A percentile compares a stretch with the other conserved stretches of the same genome.
Conservation (phyloP, 2,888 invertebrate genomes). For the Chymomyza procnemis region DNA sequence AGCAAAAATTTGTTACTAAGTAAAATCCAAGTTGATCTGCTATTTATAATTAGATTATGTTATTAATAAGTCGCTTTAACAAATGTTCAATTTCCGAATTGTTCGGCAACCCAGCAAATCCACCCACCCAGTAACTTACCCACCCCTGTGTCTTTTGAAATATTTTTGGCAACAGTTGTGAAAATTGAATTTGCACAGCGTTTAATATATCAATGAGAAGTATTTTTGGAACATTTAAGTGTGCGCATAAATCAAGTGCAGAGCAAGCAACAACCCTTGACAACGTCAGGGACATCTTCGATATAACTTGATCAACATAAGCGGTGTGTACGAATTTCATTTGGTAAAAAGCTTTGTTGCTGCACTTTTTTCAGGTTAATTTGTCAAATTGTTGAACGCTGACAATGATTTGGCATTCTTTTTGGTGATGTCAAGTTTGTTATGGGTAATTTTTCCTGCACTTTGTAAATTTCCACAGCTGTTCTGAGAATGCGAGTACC, state of each 20-base stretch:
- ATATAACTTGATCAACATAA: slow-evolving; percentile 21
- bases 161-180: slow-evolving; percentile 63
- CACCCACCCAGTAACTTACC: background rate
- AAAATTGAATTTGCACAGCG: slow-evolving; percentile 56
- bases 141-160: slow-evolving; percentile 16
- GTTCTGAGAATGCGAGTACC: slow-evolving; percentile 4
- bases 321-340: slow-evolving; percentile 57
- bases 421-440: slow-evolving; percentile 7
- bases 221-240: slow-evolving; percentile 51
- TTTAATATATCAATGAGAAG: slow-evolving; percentile 64
- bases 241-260: slow-evolving; percentile 64
- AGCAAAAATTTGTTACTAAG: slow-evolving; percentile 41
- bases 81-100: slow-evolving; percentile 59
- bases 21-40: slow-evolving; percentile 38
- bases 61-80: slow-evolving; percentile 67
- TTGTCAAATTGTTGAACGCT: slow-evolving; percentile 45
- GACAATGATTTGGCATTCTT: slow-evolving; percentile 24
- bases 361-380: slow-evolving; percentile 26
- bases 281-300: background rate
- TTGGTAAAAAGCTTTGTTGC: slow-evolving; percentile 63
- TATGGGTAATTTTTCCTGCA: slow-evolving; percentile 26
- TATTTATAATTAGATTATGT: slow-evolving; percentile 69
- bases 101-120: background rate
- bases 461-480: slow-evolving; percentile 42
- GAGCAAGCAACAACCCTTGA: slow-evolving; percentile 1